Percentiles rank a stretch among this genome's conserved stretches.
These are phyloP conservation scores for Propithecus deckenii DNA, from an alignment of 2,797 vertebrate species.

Conservation along the genomic window DNA sequence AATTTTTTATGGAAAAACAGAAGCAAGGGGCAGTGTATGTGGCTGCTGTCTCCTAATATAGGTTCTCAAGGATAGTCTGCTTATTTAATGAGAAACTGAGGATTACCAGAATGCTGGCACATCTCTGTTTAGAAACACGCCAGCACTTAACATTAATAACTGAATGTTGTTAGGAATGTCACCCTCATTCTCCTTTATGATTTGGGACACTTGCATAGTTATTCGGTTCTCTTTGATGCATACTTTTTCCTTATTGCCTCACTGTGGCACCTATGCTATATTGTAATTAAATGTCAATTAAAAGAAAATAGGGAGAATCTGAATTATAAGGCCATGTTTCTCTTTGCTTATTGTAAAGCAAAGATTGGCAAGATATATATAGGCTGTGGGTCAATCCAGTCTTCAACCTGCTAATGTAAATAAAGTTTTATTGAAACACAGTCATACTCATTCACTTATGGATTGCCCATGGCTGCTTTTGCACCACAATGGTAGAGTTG, in stretches of 20 bases:
- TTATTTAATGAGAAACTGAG: not conserved
- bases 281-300: not conserved
- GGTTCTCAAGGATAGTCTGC: not conserved
- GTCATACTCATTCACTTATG: not conserved
- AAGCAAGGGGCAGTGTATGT: not conserved
- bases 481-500: not conserved
- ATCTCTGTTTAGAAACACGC: not conserved
- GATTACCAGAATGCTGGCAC: not conserved
- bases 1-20: not conserved
- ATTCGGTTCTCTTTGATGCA: fast-evolving
- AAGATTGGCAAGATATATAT: not conserved
- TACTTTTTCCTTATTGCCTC: not conserved
- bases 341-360: not conserved
- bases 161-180: not conserved
- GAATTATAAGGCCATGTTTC: not conserved
- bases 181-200: not conserved
- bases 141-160: not conserved
- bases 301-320: not conserved
- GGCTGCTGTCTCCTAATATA: too few relatives aligned
- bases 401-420: not conserved
- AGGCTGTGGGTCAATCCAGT: not conserved
- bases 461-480: not conserved
- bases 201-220: too few relatives aligned
- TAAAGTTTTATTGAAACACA: not conserved
- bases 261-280: fast-evolving